These are phyloP conservation scores for Notodonta ziczac DNA, from an alignment of 2,888 invertebrate genomes.

Conservation along the genomic window DNA sequence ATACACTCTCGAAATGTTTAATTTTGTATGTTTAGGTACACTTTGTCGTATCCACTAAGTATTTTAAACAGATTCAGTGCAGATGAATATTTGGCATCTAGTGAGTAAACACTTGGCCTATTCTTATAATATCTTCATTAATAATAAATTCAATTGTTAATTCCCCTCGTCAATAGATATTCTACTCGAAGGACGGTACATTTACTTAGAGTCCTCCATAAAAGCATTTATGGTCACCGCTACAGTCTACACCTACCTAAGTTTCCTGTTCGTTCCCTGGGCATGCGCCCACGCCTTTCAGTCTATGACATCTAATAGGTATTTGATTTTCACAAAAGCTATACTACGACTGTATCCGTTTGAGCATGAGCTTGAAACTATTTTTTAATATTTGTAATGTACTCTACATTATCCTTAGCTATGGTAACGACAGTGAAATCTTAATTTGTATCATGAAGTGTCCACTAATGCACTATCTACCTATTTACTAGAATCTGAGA, in stretches of 20 bases:
- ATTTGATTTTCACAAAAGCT: conserved; percentile 30
- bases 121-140: conserved; percentile 39
- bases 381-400: conserved; percentile 25
- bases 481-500: conserved; percentile 69
- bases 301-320: conserved; percentile 52
- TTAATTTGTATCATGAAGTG: conserved; percentile 41
- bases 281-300: conserved; percentile 48
- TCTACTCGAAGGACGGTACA: conserved; percentile 71
- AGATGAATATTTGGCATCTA: conserved; percentile 52
- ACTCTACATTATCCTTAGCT: conserved; percentile 38
- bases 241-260: conserved; percentile 37
- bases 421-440: conserved; percentile 37
- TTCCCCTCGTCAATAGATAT: conserved; percentile 46
- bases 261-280: conserved; percentile 39
- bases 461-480: conserved; percentile 56
- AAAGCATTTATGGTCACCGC: conserved; percentile 33
- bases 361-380: conserved; percentile 40
- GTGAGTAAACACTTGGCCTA: conserved; percentile 53
- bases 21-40: conserved; percentile 27
- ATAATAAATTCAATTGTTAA: conserved; percentile 45
- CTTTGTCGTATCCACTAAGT: conserved; percentile 22
- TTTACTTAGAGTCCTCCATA: conserved; percentile 59
- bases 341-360: conserved; percentile 33
- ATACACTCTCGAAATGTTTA: conserved; percentile 32
- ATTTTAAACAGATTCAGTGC: conserved; percentile 30